Conservation (phyloP, 1,140 invertebrate genomes). For the Tetramorium parvispinum region DNA sequence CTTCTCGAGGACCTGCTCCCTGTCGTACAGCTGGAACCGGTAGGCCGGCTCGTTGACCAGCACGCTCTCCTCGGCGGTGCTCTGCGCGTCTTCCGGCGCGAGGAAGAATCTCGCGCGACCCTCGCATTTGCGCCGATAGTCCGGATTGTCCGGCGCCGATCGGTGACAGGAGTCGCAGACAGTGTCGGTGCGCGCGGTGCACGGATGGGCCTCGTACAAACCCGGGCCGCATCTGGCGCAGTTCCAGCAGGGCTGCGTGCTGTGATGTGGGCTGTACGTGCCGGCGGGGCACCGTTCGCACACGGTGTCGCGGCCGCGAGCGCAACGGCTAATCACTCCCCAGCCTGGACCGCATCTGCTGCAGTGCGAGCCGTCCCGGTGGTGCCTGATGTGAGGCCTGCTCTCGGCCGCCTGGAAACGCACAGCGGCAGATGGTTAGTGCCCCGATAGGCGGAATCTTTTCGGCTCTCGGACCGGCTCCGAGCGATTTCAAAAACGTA, state of each 20-base stretch:
- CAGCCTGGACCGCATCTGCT: conserved; percentile 84
- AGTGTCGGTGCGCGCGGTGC: conserved; percentile 82
- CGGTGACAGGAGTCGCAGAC: conserved; percentile 86
- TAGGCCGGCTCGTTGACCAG: conserved; percentile 80
- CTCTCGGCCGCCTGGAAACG: conserved; percentile 76
- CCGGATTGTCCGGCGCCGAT: conserved; percentile 76
- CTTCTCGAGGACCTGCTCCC: conserved; percentile 76
- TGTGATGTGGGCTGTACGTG: conserved; percentile 85
- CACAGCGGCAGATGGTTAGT: conserved; percentile 59
- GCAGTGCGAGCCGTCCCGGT: conserved; percentile 80
- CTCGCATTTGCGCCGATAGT: conserved; percentile 81
- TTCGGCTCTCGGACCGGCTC: background rate
- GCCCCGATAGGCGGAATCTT: too few species aligned
- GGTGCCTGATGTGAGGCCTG: conserved; percentile 82
- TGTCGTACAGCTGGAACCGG: conserved; percentile 62
- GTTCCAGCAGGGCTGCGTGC: conserved; percentile 84
- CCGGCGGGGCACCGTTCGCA: conserved; percentile 82
- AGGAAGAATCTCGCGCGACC: conserved; percentile 78
- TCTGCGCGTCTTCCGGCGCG: conserved; percentile 82
- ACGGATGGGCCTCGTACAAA: conserved; percentile 85
- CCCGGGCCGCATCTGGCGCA: conserved; percentile 85
- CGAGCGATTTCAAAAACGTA: background rate
- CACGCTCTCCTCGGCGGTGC: conserved; percentile 82
- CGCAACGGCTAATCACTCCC: conserved; percentile 83
- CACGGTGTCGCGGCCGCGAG: conserved; percentile 80